phyloP scores from a whole-genome alignment of 2,113 vertebrate species.

The Epinephelus lanceolatus region DNA sequence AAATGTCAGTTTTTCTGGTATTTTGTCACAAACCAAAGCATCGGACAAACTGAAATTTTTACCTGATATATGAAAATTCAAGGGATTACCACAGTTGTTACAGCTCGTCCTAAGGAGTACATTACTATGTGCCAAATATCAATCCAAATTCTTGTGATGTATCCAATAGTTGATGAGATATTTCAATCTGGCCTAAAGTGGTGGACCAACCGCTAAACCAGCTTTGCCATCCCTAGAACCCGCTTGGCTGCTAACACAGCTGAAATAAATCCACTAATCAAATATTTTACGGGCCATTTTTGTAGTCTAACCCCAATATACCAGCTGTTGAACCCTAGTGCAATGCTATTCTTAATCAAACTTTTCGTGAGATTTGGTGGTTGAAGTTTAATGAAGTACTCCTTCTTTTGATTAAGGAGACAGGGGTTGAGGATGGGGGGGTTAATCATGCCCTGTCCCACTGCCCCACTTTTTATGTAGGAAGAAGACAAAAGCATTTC shows the following conservation, averaged over 20 bases:
- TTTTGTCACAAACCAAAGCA: no score
- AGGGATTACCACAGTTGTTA: background rate
- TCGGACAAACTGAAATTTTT: no score
- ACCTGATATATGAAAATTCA: background rate
- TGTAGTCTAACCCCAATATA: background rate
- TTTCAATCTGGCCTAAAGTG: background rate
- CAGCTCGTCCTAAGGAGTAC: no score
- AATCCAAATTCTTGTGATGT: background rate
- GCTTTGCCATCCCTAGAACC: background rate
- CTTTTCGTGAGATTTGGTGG: slow-evolving; percentile 26
- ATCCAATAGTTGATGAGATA: background rate
- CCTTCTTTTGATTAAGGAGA: background rate
- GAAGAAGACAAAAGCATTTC: slow-evolving; percentile 48
- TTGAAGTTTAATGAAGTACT: background rate
- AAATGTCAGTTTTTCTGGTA: no score
- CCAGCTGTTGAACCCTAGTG: background rate
- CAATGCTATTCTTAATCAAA: background rate
- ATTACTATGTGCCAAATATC: background rate
- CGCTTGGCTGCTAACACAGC: background rate
- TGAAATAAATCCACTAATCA: background rate
- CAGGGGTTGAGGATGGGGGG: slow-evolving; percentile 1
- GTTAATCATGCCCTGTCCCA: slow-evolving; percentile 69
- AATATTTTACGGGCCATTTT: background rate
- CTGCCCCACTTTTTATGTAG: slow-evolving; percentile 60
- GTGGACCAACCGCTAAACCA: background rate